Evolutionary conservation across 1,140 invertebrate species (phyloP).

Genomic region (Drosophila kepulauana): DNA sequence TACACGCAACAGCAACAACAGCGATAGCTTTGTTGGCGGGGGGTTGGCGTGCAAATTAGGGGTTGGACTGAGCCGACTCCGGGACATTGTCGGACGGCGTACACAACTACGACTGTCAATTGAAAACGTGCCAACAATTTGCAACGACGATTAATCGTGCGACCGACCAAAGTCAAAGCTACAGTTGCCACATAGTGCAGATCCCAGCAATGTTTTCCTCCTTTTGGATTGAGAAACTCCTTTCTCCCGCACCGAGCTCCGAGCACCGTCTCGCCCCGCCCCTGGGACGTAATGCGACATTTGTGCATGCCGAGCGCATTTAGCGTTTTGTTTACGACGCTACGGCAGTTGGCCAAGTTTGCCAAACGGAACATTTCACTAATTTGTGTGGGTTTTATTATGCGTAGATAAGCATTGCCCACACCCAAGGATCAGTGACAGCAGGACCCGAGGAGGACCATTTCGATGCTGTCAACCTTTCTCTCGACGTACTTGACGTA

Average conservation of each 20-base stretch:
- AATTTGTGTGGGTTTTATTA: constrained; percentile 75
- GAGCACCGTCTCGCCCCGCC: neutral
- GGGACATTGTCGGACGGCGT: constrained; percentile 33
- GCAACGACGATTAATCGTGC: constrained; percentile 84
- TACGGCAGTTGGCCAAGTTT: constrained; percentile 55
- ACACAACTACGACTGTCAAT: constrained; percentile 78
- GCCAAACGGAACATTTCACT: constrained; percentile 51
- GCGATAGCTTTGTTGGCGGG: constrained; percentile 28
- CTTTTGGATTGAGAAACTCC: neutral
- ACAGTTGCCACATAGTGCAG: constrained; percentile 24
- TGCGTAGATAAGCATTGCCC: constrained; percentile 47
- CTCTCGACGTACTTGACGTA: constrained; percentile 25
- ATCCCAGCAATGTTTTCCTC: neutral
- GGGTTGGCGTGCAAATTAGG: constrained; percentile 73
- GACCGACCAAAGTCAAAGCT: constrained; percentile 66
- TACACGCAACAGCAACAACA: constrained; percentile 64
- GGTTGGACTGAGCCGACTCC: constrained; percentile 55
- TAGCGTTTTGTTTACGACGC: constrained; percentile 75
- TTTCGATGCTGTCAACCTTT: constrained; percentile 1
- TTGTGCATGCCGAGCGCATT: constrained; percentile 67
- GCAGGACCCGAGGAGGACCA: neutral
- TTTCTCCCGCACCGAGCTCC: neutral
- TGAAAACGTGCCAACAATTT: constrained; percentile 85
- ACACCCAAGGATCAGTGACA: neutral
- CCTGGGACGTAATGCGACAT: constrained; percentile 30